phyloP scores from a whole-genome alignment of 2,888 invertebrate genomes.

The Lycocerus yunnanus region DNA sequence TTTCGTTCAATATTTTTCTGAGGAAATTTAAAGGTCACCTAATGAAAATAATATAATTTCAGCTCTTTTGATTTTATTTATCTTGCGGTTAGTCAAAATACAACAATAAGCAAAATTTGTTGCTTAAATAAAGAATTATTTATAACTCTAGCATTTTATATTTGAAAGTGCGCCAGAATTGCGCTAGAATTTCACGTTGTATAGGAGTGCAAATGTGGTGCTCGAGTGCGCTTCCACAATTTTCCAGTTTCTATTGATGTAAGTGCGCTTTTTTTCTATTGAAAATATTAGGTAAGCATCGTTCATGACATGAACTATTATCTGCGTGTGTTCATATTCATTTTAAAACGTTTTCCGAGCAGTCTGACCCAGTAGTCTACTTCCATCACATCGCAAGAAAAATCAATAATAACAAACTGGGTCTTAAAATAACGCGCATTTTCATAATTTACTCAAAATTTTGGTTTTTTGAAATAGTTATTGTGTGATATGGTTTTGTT shows the following conservation, averaged over 20 bases:
- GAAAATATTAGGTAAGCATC: neutral
- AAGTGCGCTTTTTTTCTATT: neutral
- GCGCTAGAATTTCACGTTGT: slow-evolving; percentile 10
- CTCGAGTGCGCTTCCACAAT: neutral
- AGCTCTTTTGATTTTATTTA: neutral
- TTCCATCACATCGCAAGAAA: neutral
- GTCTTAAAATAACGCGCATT: neutral
- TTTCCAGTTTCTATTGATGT: neutral
- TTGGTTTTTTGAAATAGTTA: neutral
- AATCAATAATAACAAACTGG: neutral
- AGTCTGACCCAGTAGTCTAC: neutral
- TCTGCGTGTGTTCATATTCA: neutral
- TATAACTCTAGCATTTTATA: slow-evolving; percentile 8
- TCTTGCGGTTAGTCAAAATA: neutral
- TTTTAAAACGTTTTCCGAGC: neutral
- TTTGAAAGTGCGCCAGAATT: slow-evolving; percentile 12
- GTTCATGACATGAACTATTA: neutral
- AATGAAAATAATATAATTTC: too few relatives aligned
- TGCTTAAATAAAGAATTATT: slow-evolving; percentile 6
- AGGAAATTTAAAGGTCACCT: too few relatives aligned
- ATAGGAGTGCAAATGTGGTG: neutral
- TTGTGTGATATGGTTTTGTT: neutral
- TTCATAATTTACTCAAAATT: neutral
- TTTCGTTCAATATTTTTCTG: too few relatives aligned
- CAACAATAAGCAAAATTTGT: neutral